phyloP scores from a whole-genome alignment of 2,113 vertebrate species.

The Ondatra zibethicus region DNA sequence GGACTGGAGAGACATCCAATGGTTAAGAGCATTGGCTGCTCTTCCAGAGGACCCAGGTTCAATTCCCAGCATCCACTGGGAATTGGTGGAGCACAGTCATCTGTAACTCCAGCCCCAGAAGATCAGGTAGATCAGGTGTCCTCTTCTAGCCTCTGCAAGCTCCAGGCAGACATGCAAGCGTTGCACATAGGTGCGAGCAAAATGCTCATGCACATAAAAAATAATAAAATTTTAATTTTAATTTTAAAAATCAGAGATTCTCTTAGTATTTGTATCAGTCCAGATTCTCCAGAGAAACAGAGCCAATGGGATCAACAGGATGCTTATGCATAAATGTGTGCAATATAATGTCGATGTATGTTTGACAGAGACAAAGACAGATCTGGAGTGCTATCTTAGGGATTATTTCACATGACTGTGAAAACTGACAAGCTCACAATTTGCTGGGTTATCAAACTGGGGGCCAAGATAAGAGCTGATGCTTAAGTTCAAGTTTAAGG shows the following conservation, averaged over 20 bases:
- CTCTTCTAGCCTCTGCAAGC: neutral
- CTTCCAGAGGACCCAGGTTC: neutral
- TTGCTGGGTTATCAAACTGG: too few relatives aligned
- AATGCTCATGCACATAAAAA: neutral
- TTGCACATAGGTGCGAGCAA: neutral
- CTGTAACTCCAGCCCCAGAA: neutral
- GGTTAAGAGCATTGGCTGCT: neutral
- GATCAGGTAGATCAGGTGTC: neutral
- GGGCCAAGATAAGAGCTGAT: too few relatives aligned
- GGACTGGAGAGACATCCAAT: neutral
- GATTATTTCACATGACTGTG: neutral
- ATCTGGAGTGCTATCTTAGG: neutral
- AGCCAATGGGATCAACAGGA: neutral
- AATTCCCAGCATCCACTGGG: neutral
- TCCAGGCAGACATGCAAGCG: neutral
- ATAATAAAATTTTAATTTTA: neutral
- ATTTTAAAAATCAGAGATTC: neutral
- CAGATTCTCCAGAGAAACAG: neutral
- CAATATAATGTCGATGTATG: fast-evolving
- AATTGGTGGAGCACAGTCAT: neutral
- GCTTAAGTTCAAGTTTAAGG: neutral
- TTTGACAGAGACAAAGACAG: neutral
- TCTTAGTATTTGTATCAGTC: neutral
- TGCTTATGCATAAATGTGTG: fast-evolving
- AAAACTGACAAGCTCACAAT: neutral